A percentile compares a stretch with the other conserved stretches of the same genome.
These are phyloP conservation scores for Leptinotarsa rubiginosa DNA, from an alignment of 2,888 invertebrate species.

Conservation along the genomic window DNA sequence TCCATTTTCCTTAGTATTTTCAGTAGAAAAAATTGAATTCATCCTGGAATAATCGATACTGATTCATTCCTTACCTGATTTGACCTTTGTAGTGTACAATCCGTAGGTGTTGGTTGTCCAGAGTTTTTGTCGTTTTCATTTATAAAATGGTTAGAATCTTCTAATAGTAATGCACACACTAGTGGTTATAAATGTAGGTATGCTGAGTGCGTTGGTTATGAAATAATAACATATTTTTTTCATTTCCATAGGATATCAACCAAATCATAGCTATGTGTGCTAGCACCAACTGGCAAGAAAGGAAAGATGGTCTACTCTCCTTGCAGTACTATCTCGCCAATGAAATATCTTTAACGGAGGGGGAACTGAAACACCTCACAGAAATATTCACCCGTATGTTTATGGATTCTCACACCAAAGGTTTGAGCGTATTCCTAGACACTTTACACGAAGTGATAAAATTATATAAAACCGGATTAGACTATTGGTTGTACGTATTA, in stretches of 20 bases:
- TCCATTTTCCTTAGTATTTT: too few relatives aligned
- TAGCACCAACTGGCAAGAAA: constrained; percentile 92
- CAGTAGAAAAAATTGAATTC: too few relatives aligned
- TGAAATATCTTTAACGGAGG: constrained; percentile 74
- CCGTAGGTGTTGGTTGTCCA: too few relatives aligned
- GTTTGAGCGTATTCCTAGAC: constrained; percentile 93
- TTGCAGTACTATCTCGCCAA: constrained; percentile 79
- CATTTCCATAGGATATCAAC: constrained; percentile 75
- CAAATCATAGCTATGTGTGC: constrained; percentile 90
- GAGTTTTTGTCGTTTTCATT: too few relatives aligned
- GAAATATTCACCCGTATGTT: constrained; percentile 97
- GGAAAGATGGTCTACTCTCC: constrained; percentile 90
- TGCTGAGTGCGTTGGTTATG: too few relatives aligned
- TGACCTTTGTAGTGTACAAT: too few relatives aligned
- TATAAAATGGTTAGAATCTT: too few relatives aligned
- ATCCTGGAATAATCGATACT: too few relatives aligned
- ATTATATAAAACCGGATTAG: constrained; percentile 87
- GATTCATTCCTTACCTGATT: too few relatives aligned
- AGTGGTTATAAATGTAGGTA: too few relatives aligned
- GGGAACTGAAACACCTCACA: constrained; percentile 85
- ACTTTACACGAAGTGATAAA: constrained; percentile 90
- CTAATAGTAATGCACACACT: too few relatives aligned
- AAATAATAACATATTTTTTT: background rate
- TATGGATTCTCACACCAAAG: constrained; percentile 95
- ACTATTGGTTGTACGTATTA: constrained; percentile 93